Evolutionary conservation across 2,113 vertebrate species (phyloP).

Genomic region (Catharus minimus): DNA sequence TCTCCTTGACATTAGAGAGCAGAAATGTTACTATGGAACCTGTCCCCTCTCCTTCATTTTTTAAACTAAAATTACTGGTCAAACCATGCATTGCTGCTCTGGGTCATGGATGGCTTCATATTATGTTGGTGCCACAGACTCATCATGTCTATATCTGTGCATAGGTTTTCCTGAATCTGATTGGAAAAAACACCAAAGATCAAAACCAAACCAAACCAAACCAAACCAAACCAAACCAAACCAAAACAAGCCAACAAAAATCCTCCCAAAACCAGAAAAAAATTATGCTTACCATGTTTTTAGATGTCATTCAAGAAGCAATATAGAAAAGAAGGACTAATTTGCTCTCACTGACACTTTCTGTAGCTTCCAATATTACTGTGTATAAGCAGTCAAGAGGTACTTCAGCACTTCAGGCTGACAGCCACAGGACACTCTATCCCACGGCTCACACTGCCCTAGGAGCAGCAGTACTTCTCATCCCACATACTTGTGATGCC

Average conservation of each 20-base stretch:
- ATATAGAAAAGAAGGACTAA: neutral
- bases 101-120: neutral
- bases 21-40: neutral
- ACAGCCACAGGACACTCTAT: neutral
- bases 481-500: neutral
- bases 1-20: neutral
- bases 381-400: neutral
- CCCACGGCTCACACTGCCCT: neutral
- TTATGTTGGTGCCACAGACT: neutral
- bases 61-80: neutral
- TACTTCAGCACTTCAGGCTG: neutral
- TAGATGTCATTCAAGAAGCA: neutral
- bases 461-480: neutral
- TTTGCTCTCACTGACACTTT: neutral
- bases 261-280: neutral
- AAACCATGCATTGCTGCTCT: neutral
- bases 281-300: neutral
- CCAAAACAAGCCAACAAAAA: neutral
- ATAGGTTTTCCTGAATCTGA: neutral
- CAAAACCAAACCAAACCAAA: neutral
- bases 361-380: neutral
- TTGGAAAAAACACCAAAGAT: neutral
- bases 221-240: neutral
- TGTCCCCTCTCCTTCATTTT: accelerated
- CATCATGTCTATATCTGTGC: neutral